Conservation (phyloP, 2,888 invertebrate species). For the Agrochola macilenta region DNA sequence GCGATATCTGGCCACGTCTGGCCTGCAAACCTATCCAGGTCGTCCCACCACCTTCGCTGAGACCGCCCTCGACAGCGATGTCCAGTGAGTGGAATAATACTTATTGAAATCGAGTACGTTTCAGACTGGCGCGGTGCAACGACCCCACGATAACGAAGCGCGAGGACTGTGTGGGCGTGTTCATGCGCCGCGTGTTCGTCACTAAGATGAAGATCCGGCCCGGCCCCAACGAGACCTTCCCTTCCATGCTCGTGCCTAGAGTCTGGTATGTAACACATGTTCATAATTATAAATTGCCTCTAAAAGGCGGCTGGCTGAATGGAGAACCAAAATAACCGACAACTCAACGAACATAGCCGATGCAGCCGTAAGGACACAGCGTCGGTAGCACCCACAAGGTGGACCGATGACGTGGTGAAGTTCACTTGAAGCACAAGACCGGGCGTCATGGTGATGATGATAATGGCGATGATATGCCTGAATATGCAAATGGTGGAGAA, state of each 20-base stretch:
- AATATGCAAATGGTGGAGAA: not conserved
- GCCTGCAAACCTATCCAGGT: not conserved
- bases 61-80: not conserved
- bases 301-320: not conserved
- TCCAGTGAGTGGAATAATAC: not conserved
- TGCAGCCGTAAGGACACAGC: too few species aligned
- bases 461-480: not conserved
- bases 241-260: slow-evolving; percentile 98
- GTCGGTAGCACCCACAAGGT: not conserved
- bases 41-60: not conserved
- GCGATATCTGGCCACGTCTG: not conserved
- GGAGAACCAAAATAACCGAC: not conserved
- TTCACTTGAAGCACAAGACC: not conserved
- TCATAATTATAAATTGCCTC: not conserved
- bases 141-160: slow-evolving; percentile 96
- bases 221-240: slow-evolving; percentile 96
- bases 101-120: not conserved
- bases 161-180: slow-evolving; percentile 98
- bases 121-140: slow-evolving; percentile 97
- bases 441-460: not conserved
- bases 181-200: slow-evolving; percentile 98
- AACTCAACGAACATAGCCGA: not conserved
- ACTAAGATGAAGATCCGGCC: slow-evolving; percentile 99
- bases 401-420: not conserved
- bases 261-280: slow-evolving; percentile 94